Percentiles rank a stretch among this genome's conserved stretches.
These are phyloP conservation scores for Motacilla tschutschensis DNA, from an alignment of 2,113 vertebrate genomes.

Conservation along the genomic window DNA sequence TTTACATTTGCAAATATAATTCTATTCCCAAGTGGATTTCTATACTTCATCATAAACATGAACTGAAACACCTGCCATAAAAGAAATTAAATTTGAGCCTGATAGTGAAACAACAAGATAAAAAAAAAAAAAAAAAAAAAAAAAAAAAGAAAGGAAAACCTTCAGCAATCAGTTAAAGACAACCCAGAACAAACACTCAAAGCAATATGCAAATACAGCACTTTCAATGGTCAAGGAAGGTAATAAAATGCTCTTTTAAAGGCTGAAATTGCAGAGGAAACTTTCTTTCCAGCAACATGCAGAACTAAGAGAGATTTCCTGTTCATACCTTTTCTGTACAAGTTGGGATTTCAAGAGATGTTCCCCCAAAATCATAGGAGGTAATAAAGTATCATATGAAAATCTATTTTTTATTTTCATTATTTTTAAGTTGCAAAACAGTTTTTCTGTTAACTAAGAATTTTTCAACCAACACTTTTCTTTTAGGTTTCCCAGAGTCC, in stretches of 20 bases:
- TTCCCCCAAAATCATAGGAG: neutral
- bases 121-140: neutral
- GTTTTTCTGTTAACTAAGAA: neutral
- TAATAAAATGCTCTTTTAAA: neutral
- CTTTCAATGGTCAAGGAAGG: neutral
- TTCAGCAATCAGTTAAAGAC: neutral
- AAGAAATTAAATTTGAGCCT: neutral
- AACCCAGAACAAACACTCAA: neutral
- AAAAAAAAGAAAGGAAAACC: neutral
- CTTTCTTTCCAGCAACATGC: neutral
- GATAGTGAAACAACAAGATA: neutral
- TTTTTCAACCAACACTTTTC: neutral
- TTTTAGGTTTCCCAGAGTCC: neutral
- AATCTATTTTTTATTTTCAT: neutral
- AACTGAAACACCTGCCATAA: neutral
- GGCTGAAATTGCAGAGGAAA: neutral
- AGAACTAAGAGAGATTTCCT: neutral
- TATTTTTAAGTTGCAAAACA: neutral
- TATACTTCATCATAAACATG: neutral
- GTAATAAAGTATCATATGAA: neutral
- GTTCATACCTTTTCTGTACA: neutral
- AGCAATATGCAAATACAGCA: neutral
- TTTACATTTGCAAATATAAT: neutral
- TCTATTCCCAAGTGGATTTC: neutral
- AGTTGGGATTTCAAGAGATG: neutral